Percentiles rank a stretch among this genome's conserved stretches.
phyloP scores from a whole-genome alignment of 1,140 invertebrate genomes.

The Ladona fulva region DNA sequence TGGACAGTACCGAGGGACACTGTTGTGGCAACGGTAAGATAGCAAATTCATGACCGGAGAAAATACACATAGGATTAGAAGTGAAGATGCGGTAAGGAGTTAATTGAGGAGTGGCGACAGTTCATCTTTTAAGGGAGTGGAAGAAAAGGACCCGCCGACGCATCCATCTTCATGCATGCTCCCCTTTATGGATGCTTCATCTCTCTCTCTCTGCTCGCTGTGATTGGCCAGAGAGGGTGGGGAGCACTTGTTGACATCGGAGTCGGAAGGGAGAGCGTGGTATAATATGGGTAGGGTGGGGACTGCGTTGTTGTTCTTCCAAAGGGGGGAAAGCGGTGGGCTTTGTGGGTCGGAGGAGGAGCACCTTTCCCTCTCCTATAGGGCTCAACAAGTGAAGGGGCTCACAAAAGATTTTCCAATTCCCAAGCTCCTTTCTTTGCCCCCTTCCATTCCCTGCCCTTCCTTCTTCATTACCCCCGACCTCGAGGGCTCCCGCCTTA shows the following conservation, averaged over 20 bases:
- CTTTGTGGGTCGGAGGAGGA: background rate
- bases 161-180: background rate
- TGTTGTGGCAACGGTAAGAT: too few species aligned
- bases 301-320: background rate
- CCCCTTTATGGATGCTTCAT: background rate
- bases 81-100: too few species aligned
- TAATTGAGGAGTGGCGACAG: too few species aligned
- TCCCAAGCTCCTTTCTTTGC: background rate
- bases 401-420: constrained; percentile 10
- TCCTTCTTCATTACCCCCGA: background rate
- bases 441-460: background rate
- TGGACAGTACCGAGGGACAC: too few species aligned
- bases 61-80: too few species aligned
- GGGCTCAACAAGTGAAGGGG: background rate
- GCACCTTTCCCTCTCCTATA: background rate
- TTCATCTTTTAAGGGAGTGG: too few species aligned
- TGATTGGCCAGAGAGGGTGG: background rate
- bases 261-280: background rate
- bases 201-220: background rate
- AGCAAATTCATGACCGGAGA: too few species aligned
- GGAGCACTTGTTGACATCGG: constrained; percentile 1
- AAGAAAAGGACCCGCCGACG: too few species aligned
- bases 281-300: background rate
- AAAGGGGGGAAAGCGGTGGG: background rate
- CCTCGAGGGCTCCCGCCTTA: too few species aligned